Evolutionary conservation across 1,140 invertebrate species (phyloP), one percentile per base, ranked within the genome.

Genomic region (Hyles vespertilio): DNA sequence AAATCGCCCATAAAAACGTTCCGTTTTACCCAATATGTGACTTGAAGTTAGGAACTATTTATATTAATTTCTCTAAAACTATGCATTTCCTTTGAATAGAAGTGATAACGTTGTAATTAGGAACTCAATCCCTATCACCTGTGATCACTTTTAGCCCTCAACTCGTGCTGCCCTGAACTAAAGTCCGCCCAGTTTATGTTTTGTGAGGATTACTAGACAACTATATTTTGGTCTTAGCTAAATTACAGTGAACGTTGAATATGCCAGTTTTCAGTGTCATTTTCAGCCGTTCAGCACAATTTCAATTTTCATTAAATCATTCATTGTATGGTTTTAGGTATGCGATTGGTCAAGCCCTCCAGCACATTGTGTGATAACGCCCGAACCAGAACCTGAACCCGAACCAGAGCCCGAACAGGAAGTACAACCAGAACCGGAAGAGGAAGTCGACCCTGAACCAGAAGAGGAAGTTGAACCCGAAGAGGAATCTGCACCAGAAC

Each of bases 261-360:
- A 22, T 48, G 5, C 46, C 5, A 10, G n/a, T 48, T 11, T 48
- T 48, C 7, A 5, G 36, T 40, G 5, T 40, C 36, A 5, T 40
- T 40, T 40, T 40, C 36, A 8, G 5, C 3, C 4, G 5, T 5
- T 40, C 36, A 40, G 36, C 0, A 40, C 5, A 48, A 10, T 10
- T 32, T 2, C 6, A 7, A 3, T 51, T 3, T 32, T 51, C 11
- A 10, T 22, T 47, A 51, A 6, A 48, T 7, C 5, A 51, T n/a
- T 32, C 32, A 53, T 61, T 46, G 36, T 60, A 58, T 32, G 33
- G 58, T 74, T 67, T 48, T 63, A 89, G 86, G 69, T 87, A 34
- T 89, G 86, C 54, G 86, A 85, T 67, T 74, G 69, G 63, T 76
- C 81, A 22, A 40, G 49, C 6, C 55, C 72, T 45, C 84, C 84